A percentile compares a stretch with the other conserved stretches of the same genome.
These are phyloP conservation scores for Petrolisthes manimaculis DNA, from an alignment of 2,888 invertebrate species.

Conservation along the genomic window DNA sequence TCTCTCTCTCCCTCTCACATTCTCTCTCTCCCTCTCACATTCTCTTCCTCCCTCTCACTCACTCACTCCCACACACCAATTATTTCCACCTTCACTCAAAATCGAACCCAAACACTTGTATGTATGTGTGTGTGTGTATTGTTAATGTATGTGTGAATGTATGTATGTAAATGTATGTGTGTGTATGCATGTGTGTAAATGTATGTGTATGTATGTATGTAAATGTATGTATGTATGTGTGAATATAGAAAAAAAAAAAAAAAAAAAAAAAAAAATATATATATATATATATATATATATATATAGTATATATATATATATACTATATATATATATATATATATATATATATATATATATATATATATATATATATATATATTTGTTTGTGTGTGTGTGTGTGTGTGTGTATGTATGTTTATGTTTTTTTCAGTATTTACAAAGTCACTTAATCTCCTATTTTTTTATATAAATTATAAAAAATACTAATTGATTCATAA, in stretches of 20 bases:
- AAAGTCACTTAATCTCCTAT: too few species aligned
- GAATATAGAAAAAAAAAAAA: too few species aligned
- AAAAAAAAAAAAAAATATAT: too few species aligned
- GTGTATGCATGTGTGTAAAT: conserved; percentile 16
- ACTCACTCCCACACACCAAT: not conserved
- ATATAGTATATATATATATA: too few species aligned
- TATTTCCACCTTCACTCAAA: not conserved
- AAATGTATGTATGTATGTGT: conserved; percentile 3
- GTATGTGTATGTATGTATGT: not conserved
- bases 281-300: too few species aligned
- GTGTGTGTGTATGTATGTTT: too few species aligned
- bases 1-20: conserved; percentile 2
- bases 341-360: conserved; percentile 1
- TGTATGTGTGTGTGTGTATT: too few species aligned
- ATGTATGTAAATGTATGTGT: conserved; percentile 8
- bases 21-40: conserved; percentile 14
- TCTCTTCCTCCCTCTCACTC: not conserved
- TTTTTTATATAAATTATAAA: too few species aligned
- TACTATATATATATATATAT: too few species aligned
- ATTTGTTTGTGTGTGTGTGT: too few species aligned
- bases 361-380: not conserved
- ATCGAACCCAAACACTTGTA: not conserved
- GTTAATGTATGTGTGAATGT: conserved; percentile 15
- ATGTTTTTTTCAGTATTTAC: too few species aligned
- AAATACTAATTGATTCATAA: too few species aligned